Evolutionary conservation across 2,797 vertebrate genomes (phyloP).

Genomic region (Tolypeutes matacus): DNA sequence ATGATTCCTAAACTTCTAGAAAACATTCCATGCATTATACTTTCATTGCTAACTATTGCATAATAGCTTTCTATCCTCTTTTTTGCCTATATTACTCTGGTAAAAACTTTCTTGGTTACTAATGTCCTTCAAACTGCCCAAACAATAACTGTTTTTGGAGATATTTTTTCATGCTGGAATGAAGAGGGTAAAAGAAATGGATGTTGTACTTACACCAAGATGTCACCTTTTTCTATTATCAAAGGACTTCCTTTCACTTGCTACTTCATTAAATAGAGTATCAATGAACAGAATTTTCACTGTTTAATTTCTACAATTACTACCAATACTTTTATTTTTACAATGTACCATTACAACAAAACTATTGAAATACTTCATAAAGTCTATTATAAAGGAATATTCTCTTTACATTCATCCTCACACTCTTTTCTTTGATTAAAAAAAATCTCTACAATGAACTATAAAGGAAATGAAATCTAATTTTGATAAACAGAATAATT

Average conservation of each 20-base stretch:
- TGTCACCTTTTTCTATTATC: not conserved
- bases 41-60: not conserved
- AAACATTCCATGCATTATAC: not conserved
- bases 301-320: not conserved
- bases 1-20: not conserved
- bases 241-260: not conserved
- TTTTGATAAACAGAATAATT: constrained; percentile 40
- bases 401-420: not conserved
- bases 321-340: not conserved
- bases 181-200: not conserved
- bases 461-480: constrained; percentile 25
- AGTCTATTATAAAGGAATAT: not conserved
- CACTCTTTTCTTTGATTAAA: not conserved
- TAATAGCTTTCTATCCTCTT: not conserved
- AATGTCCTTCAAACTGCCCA: not conserved
- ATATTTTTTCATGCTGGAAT: not conserved
- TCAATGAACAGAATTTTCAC: not conserved
- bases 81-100: not conserved
- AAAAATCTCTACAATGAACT: not conserved
- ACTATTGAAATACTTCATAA: not conserved
- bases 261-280: not conserved
- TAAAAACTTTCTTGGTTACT: not conserved
- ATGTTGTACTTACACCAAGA: not conserved
- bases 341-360: not conserved
- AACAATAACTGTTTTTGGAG: not conserved